Evolutionary conservation across 2,113 vertebrate species (phyloP).

Genomic region (Bagarius yarrelli): DNA sequence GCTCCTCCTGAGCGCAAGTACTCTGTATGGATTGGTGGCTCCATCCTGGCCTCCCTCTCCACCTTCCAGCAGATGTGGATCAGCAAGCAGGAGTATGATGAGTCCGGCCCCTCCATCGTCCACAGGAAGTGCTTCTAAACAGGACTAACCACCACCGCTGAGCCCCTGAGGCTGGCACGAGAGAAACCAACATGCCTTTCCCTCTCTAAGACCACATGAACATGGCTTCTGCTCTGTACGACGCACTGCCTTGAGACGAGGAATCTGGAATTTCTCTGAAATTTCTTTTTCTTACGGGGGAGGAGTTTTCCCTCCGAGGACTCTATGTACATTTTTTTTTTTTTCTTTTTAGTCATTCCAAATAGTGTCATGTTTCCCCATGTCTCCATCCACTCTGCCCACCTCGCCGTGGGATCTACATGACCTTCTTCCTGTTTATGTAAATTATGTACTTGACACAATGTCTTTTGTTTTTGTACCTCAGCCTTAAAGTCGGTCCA

Average conservation of each 20-base stretch:
- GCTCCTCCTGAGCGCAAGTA: constrained; percentile 97
- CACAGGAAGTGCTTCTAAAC: constrained; percentile 99
- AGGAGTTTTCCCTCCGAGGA: constrained; percentile 49
- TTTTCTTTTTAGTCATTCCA: constrained; percentile 54
- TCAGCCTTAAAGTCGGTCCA: constrained; percentile 89
- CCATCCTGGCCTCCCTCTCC: constrained; percentile 96
- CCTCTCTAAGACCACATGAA: constrained; percentile 74
- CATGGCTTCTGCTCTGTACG: constrained; percentile 86
- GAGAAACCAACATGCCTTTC: constrained; percentile 53
- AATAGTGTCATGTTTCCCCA: constrained; percentile 37
- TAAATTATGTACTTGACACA: constrained; percentile 91
- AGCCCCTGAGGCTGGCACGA: constrained; percentile 73
- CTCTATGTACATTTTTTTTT: constrained; percentile 54
- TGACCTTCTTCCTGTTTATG: constrained; percentile 75
- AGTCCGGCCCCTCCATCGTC: constrained; percentile 97
- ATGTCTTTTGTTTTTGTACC: constrained; percentile 80
- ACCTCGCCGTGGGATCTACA: constrained; percentile 33
- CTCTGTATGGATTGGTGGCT: constrained; percentile 96
- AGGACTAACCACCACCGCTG: constrained; percentile 74
- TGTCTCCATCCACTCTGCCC: constrained; percentile 30
- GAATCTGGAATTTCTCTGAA: constrained; percentile 76
- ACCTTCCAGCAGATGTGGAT: constrained; percentile 99
- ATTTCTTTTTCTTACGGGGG: constrained; percentile 31
- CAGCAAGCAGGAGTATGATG: constrained; percentile 98
- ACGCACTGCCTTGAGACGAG: constrained; percentile 89